phyloP scores from a whole-genome alignment of 2,113 vertebrate genomes.

The Prinia subflava region DNA sequence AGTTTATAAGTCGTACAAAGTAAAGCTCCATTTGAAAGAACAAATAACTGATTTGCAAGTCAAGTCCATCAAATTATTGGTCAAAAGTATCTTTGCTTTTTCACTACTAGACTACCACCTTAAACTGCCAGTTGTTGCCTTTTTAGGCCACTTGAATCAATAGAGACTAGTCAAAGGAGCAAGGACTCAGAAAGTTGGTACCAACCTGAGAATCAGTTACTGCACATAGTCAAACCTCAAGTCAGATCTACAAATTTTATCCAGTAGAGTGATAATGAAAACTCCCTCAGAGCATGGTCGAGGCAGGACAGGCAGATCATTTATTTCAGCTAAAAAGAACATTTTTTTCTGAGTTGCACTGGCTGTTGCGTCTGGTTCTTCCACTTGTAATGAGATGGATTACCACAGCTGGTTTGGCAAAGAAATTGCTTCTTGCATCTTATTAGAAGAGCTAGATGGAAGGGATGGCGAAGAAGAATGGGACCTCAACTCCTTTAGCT shows the following conservation, averaged over 20 bases:
- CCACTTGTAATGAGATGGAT: neutral
- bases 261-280: neutral
- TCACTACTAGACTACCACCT: neutral
- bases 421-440: neutral
- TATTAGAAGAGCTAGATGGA: neutral
- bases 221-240: neutral
- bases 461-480: neutral
- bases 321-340: neutral
- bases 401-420: neutral
- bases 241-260: neutral
- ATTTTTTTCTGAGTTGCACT: neutral
- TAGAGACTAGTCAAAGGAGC: neutral
- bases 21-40: neutral
- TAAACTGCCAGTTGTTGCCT: neutral
- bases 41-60: neutral
- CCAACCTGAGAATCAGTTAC: neutral
- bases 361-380: neutral
- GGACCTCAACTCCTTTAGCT: neutral
- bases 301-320: neutral
- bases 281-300: neutral
- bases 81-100: neutral
- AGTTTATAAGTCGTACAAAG: neutral
- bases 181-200: neutral
- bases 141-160: neutral
- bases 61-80: neutral